These are phyloP conservation scores for Sphaeridia pumilis DNA, from an alignment of 2,888 invertebrate genomes.

Conservation along the genomic window DNA sequence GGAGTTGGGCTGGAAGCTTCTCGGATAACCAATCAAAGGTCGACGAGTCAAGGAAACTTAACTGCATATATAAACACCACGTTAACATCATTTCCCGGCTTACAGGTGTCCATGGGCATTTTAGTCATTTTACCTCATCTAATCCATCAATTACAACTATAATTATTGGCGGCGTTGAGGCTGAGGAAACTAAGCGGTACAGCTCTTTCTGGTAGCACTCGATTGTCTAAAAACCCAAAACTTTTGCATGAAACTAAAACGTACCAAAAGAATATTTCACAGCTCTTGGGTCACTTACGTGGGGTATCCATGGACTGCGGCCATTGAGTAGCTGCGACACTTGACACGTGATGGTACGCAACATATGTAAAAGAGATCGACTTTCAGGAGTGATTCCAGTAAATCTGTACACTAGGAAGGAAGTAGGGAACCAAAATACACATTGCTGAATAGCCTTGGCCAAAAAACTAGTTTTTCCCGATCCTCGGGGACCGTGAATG, in stretches of 20 bases:
- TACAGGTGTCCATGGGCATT: background rate
- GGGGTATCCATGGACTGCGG: slow-evolving; percentile 51
- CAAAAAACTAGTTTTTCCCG: slow-evolving; percentile 69
- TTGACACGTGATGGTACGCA: slow-evolving; percentile 39
- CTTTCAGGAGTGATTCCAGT: slow-evolving; percentile 43
- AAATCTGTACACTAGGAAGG: slow-evolving; percentile 46
- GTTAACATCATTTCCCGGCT: background rate
- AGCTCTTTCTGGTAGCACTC: slow-evolving; percentile 55
- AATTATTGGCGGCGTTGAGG: slow-evolving; percentile 46
- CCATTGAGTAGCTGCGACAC: slow-evolving; percentile 51
- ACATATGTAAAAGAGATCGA: slow-evolving; percentile 36
- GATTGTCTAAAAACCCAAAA: slow-evolving; percentile 43
- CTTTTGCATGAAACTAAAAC: background rate
- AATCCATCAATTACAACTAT: slow-evolving; percentile 66
- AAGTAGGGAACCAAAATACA: slow-evolving; percentile 42
- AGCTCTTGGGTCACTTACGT: slow-evolving; percentile 44
- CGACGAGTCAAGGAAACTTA: slow-evolving; percentile 44
- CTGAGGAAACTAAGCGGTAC: slow-evolving; percentile 44
- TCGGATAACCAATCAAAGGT: slow-evolving; percentile 65
- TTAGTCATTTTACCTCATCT: slow-evolving; percentile 46
- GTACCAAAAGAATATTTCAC: background rate
- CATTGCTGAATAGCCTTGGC: slow-evolving; percentile 64
- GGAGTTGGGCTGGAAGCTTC: slow-evolving; percentile 59
- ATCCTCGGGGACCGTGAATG: slow-evolving; percentile 64
- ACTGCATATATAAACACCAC: slow-evolving; percentile 24